Base-by-base conservation (phyloP, 2,797 vertebrate species). In the Selene dorsalis region DNA sequence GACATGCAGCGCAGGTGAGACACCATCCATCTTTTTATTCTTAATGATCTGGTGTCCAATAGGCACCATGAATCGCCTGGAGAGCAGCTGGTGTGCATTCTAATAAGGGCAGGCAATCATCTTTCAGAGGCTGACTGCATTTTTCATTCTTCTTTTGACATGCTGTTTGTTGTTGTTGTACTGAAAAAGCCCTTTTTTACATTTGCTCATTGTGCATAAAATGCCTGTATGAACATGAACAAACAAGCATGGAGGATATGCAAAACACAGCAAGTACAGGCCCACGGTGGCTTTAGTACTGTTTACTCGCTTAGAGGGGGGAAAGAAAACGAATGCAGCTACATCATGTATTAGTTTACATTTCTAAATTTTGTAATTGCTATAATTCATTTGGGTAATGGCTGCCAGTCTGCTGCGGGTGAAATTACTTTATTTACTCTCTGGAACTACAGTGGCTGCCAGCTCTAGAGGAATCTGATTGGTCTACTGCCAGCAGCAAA, bases 71-170 rank as follows among this genome's bases (percentile, higher is more conserved):
- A 76, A 88, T 84, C 69, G 82, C 86, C 89, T 75, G 79, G 73
- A 87, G 88, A 93, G 86, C 86, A 91, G 88, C 88, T 89, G 91
- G 75, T 79, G 74, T 81, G 86, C 87, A 90, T 93, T 93, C 71
- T 83, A 90, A 90, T 88, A 82, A 70, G 62, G 59, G 88, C 67
- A 35, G 58, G 84, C 88, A 84, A 84, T 89, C 88, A 88, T 88
- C 69, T 68, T 72, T 89, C 82, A 86, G 69, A 75, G 18, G 63
- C 69, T 61, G 79, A 76, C 69, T 73, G 71, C 76, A 41, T 88
- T 78, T 75, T 57, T 86, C 69, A 80, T 84, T 80, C 75, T 83
- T 83, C 71, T 55, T 73, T 79, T 74, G 78, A 84, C 85, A 65
- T 63, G 20, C 10, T 43, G 22, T 77, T 38, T 65, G 57, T 73